Conservation (phyloP, 1,140 invertebrate genomes). For the Drosophila auraria region DNA sequence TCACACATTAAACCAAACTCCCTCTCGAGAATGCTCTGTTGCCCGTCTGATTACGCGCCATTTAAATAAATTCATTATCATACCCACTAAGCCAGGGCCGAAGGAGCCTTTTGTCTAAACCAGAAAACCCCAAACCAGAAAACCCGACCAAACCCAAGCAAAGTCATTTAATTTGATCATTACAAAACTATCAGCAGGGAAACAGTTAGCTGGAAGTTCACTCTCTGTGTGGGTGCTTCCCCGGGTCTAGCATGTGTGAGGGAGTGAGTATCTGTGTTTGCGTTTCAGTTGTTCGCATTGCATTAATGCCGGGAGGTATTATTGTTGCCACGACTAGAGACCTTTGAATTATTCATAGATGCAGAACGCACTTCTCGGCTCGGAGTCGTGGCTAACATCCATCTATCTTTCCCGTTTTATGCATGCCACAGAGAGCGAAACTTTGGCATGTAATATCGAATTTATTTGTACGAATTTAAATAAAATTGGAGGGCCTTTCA, state of each 20-base stretch:
- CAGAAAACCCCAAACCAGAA: constrained; percentile 41
- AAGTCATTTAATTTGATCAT: constrained; percentile 81
- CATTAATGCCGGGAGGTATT: constrained; percentile 62
- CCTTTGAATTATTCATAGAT: constrained; percentile 77
- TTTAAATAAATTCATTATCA: constrained; percentile 81
- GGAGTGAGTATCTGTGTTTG: constrained; percentile 30
- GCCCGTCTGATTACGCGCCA: constrained; percentile 74
- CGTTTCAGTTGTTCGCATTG: constrained; percentile 53
- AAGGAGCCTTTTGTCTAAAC: constrained; percentile 57
- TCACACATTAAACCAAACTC: constrained; percentile 29
- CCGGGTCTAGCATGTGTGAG: constrained; percentile 8
- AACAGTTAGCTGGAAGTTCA: constrained; percentile 21
- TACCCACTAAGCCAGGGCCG: constrained; percentile 54
- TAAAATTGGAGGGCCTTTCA: too few species aligned
- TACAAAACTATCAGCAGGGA: constrained; percentile 75
- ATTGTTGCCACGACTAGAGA: constrained; percentile 58
- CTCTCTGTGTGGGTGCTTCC: constrained; percentile 1
- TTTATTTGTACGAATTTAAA: too few species aligned
- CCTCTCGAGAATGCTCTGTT: constrained; percentile 20
- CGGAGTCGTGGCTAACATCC: constrained; percentile 28
- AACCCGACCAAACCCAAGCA: constrained; percentile 42
- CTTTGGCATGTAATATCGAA: neutral
- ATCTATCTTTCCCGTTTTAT: constrained; percentile 1
- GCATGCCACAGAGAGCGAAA: constrained; percentile 4
- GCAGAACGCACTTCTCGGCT: constrained; percentile 45